Evolutionary conservation across 2,888 invertebrate genomes (phyloP), one percentile per base, ranked within the genome.

Genomic region (Isotomurus palustris): DNA sequence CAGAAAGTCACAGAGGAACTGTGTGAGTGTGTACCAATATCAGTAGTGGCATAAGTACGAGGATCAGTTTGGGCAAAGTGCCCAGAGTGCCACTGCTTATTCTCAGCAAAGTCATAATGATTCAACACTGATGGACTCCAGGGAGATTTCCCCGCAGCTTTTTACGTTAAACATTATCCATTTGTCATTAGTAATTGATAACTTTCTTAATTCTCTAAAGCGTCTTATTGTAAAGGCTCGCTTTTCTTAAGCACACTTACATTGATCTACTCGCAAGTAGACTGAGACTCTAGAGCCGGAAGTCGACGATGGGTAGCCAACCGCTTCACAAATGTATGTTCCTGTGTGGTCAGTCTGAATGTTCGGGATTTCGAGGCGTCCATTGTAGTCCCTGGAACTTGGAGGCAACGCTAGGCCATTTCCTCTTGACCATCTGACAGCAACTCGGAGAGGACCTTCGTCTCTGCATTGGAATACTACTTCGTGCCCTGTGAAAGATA

Each of bases 401-500:
- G 82, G 78, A 28, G 91, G 92, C 50, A 94, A 75, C 0, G 85
- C 83, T 53, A 80, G 77, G 28, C 85, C 85, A 51, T 84, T 84
- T 44, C 84, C 86, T 52, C 87, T 81, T 10, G 60, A 36, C 88
- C 90, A 91, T 32, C 81, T 81, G 4, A 93, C 89, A 50, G 80
- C 80, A 2, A 87, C 86, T 53, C 91, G 81, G 1, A 82, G 74
- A 1, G 82, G 82, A n/a, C 94, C 90, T 76, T 91, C 91, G 72
- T 93, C 92, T 66, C 92, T 85, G 74, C 95, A 95, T 77, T 87
- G 87, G 81, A 94, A 90, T 32, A 92, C 90, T 36, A 93, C 93
- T 76, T 93, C 92, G 40, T 88, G 86, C 75, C 89, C 94, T 91
- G 64, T n/a, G n/a, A n/a, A n/a, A n/a, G n/a, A n/a, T n/a, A n/a